phyloP scores from a whole-genome alignment of 2,797 vertebrate species.

The Rousettus madagascariensis region DNA sequence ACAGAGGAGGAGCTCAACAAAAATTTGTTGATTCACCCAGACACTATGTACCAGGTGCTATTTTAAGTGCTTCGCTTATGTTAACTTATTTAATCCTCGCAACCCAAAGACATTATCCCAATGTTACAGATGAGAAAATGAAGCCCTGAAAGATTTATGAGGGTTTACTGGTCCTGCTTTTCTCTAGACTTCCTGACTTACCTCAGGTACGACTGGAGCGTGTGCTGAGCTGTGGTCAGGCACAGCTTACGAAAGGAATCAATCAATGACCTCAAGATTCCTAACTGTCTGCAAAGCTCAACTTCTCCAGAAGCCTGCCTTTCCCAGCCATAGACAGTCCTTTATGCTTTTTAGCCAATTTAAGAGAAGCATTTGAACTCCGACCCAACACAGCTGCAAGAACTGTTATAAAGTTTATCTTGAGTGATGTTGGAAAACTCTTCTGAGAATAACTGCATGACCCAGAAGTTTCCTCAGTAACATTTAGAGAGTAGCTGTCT shows the following conservation, averaged over 20 bases:
- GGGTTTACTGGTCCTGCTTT: background rate
- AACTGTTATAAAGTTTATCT: background rate
- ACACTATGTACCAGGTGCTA: background rate
- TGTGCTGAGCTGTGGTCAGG: background rate
- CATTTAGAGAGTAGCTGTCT: background rate
- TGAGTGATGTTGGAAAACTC: background rate
- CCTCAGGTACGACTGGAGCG: background rate
- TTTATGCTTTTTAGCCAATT: background rate
- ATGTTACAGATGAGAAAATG: slow-evolving; percentile 33
- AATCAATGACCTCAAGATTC: background rate
- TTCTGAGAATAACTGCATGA: background rate
- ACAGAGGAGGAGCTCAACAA: background rate
- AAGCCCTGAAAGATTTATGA: background rate
- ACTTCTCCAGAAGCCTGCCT: background rate
- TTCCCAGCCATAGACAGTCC: background rate
- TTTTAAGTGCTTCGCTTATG: background rate
- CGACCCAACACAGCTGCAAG: background rate
- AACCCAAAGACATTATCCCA: background rate
- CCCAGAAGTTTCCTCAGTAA: background rate
- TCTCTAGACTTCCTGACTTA: background rate
- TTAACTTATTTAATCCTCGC: background rate
- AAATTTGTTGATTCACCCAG: background rate
- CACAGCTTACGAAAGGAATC: background rate
- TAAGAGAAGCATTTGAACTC: background rate
- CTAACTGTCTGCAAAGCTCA: background rate